Evolutionary conservation across 2,888 invertebrate species (phyloP).

Genomic region (Caenorhabditis imperialis): DNA sequence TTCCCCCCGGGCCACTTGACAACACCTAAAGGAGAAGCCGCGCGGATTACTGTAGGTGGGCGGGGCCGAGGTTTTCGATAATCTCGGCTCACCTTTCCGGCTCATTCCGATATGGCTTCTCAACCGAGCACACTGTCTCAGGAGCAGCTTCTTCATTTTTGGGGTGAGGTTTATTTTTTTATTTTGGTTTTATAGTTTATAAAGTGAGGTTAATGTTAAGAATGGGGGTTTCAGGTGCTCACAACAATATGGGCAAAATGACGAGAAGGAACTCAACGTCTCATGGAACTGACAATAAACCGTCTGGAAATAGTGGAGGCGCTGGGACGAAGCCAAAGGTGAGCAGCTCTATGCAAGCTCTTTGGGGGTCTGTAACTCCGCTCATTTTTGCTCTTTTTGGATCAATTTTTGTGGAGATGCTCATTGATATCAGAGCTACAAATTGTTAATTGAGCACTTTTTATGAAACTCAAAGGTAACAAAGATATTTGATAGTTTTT

Average conservation of each 20-base stretch:
- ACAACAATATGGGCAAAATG: conserved; percentile 58
- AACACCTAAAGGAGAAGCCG: too few species aligned
- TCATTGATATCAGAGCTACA: too few species aligned
- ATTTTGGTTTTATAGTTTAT: background rate
- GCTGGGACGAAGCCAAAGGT: conserved; percentile 72
- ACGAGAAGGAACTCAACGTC: conserved; percentile 28
- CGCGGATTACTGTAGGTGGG: too few species aligned
- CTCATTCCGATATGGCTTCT: conserved; percentile 33
- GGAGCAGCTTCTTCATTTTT: conserved; percentile 72
- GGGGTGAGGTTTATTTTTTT: conserved; percentile 58
- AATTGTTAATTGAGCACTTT: too few species aligned
- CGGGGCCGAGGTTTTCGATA: background rate
- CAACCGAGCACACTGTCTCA: conserved; percentile 57
- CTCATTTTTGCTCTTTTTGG: too few species aligned
- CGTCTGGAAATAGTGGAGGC: conserved; percentile 25
- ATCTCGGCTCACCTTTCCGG: background rate
- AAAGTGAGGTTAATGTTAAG: too few species aligned
- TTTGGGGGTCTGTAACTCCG: background rate
- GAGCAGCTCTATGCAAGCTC: background rate
- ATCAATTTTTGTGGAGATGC: too few species aligned
- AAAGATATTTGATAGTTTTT: background rate
- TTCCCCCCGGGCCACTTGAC: too few species aligned
- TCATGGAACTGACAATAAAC: background rate
- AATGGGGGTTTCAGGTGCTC: conserved; percentile 25
- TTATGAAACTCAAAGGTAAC: too few species aligned